These are phyloP conservation scores for Podocnemis expansa DNA, from an alignment of 2,113 vertebrate genomes.

Conservation along the genomic window DNA sequence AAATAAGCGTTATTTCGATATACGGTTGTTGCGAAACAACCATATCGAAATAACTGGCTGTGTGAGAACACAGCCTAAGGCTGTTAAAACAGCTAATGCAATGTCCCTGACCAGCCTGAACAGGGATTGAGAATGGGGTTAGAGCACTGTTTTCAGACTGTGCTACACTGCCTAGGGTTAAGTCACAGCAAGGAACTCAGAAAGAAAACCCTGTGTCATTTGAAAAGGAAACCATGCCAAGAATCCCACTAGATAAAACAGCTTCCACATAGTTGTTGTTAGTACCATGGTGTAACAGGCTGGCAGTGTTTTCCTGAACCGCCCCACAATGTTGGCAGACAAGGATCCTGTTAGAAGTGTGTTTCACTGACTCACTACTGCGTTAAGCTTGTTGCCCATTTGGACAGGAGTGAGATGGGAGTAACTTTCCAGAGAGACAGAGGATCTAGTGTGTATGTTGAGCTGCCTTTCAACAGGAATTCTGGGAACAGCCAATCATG, in stretches of 20 bases:
- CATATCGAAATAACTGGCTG: too few relatives aligned
- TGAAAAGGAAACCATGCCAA: background rate
- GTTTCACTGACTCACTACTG: background rate
- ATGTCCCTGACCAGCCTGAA: background rate
- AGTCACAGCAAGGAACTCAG: background rate
- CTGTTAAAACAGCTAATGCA: background rate
- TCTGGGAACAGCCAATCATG: background rate
- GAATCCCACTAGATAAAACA: background rate
- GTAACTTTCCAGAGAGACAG: background rate
- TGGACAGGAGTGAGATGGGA: background rate
- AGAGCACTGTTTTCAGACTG: background rate
- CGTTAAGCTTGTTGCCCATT: background rate
- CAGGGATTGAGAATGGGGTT: background rate
- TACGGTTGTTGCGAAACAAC: too few relatives aligned
- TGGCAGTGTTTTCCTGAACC: background rate
- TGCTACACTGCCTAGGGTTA: background rate
- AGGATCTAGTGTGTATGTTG: background rate
- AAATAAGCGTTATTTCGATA: too few relatives aligned
- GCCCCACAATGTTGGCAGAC: background rate
- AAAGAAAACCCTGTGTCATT: background rate
- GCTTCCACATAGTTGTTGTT: background rate
- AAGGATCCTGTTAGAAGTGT: background rate
- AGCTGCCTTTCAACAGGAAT: background rate
- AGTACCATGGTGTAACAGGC: background rate
- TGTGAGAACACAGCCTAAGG: too few relatives aligned